phyloP scores from a whole-genome alignment of 1,140 invertebrate species.

The Halesus radiatus region DNA sequence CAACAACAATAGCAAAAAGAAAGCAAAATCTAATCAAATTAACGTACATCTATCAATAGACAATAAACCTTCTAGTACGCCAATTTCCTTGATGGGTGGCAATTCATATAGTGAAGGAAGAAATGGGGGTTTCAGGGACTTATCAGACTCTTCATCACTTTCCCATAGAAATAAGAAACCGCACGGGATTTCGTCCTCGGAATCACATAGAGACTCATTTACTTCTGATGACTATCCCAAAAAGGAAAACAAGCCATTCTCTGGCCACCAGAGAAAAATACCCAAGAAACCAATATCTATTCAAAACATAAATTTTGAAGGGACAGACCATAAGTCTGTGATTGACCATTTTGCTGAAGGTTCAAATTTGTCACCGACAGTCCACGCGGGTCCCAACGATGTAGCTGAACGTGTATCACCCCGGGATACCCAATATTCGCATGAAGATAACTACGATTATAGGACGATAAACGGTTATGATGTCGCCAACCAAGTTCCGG shows the following conservation, averaged over 20 bases:
- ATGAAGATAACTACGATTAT: slow-evolving; percentile 61
- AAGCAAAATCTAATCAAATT: slow-evolving; percentile 30
- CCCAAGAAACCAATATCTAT: slow-evolving; percentile 66
- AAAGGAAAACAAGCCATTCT: not conserved
- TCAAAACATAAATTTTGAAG: slow-evolving; percentile 67
- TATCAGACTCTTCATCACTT: not conserved
- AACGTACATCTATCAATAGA: slow-evolving; percentile 34
- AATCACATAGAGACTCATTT: not conserved
- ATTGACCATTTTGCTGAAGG: slow-evolving; percentile 63
- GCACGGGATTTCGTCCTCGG: no score
- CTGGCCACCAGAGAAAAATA: slow-evolving; percentile 56
- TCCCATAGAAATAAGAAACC: not conserved
- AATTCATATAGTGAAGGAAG: slow-evolving; percentile 1
- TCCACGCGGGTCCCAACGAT: slow-evolving; percentile 30
- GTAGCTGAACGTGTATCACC: slow-evolving; percentile 55
- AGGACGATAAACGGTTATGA: slow-evolving; percentile 63
- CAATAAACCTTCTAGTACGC: slow-evolving; percentile 46
- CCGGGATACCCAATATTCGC: slow-evolving; percentile 55
- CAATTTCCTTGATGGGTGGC: not conserved
- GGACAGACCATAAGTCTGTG: slow-evolving; percentile 63
- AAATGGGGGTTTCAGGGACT: not conserved
- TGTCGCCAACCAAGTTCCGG: slow-evolving; percentile 58
- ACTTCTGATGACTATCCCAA: not conserved
- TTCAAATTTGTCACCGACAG: slow-evolving; percentile 48
- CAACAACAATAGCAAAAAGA: not conserved